These are phyloP conservation scores for Drosophila testacea DNA, from an alignment of 2,888 invertebrate genomes.

Conservation along the genomic window DNA sequence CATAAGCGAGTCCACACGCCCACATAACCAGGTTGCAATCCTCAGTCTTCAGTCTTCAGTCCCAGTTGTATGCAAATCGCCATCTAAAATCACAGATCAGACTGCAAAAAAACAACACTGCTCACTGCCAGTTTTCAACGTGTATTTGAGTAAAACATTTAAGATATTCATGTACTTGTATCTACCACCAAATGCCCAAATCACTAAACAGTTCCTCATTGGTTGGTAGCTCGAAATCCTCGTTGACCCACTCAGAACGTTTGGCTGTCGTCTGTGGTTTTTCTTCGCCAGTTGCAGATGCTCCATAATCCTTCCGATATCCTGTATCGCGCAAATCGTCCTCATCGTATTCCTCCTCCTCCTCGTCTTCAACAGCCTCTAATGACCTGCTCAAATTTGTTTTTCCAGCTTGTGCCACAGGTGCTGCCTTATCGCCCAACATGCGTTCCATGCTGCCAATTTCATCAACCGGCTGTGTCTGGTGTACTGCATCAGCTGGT, in stretches of 20 bases:
- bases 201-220: conserved; percentile 82
- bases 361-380: conserved; percentile 82
- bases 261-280: conserved; percentile 19
- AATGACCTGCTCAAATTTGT: conserved; percentile 59
- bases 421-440: conserved; percentile 39
- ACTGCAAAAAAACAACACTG: conserved; percentile 20
- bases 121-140: conserved; percentile 23
- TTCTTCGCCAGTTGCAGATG: conserved; percentile 9
- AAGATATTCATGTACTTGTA: not conserved
- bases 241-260: conserved; percentile 81
- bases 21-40: conserved; percentile 21
- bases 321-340: conserved; percentile 80
- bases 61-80: conserved; percentile 53
- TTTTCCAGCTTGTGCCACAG: conserved; percentile 17
- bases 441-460: conserved; percentile 66
- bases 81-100: conserved; percentile 35
- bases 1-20: conserved; percentile 67
- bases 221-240: conserved; percentile 81
- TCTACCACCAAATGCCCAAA: conserved; percentile 82
- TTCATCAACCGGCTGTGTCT: conserved; percentile 46
- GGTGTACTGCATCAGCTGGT: conserved; percentile 2
- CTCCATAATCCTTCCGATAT: conserved; percentile 77
- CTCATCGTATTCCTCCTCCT: conserved; percentile 79
- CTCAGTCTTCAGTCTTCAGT: conserved; percentile 4
- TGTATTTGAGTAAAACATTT: conserved; percentile 22